These are phyloP conservation scores for Nestor notabilis DNA, from an alignment of 2,113 vertebrate species.

Conservation along the genomic window DNA sequence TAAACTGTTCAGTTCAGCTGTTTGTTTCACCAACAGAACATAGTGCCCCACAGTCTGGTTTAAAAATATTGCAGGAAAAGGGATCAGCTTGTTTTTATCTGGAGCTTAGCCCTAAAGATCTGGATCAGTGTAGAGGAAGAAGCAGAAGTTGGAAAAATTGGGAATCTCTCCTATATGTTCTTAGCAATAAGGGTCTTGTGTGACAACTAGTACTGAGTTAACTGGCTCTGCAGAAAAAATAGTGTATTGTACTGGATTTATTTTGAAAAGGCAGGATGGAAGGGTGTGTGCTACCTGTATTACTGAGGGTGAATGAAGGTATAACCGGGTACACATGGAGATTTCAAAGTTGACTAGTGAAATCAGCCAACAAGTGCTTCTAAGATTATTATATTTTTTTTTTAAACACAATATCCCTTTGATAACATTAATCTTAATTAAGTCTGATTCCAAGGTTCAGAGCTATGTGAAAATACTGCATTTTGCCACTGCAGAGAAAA, in stretches of 20 bases:
- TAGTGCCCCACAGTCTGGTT: background rate
- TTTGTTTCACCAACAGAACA: background rate
- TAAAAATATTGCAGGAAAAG: background rate
- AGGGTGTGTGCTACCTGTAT: background rate
- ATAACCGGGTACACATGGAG: background rate
- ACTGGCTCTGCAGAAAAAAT: accelerated
- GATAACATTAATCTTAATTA: background rate
- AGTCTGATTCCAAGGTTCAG: background rate
- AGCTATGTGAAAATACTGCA: background rate
- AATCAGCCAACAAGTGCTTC: background rate
- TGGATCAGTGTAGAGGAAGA: background rate
- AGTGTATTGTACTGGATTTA: background rate
- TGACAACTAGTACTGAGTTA: background rate
- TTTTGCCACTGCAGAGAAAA: background rate
- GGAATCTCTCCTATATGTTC: accelerated
- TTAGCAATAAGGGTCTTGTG: background rate
- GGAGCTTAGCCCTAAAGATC: background rate
- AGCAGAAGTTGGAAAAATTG: background rate
- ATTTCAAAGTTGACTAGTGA: background rate
- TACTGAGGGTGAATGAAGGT: background rate
- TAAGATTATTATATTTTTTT: background rate
- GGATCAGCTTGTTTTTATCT: background rate
- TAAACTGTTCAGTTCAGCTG: background rate
- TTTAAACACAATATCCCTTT: background rate
- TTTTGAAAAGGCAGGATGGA: background rate